These are phyloP conservation scores for Styela clava DNA, from an alignment of 23 tunicate species.

Conservation along the genomic window DNA sequence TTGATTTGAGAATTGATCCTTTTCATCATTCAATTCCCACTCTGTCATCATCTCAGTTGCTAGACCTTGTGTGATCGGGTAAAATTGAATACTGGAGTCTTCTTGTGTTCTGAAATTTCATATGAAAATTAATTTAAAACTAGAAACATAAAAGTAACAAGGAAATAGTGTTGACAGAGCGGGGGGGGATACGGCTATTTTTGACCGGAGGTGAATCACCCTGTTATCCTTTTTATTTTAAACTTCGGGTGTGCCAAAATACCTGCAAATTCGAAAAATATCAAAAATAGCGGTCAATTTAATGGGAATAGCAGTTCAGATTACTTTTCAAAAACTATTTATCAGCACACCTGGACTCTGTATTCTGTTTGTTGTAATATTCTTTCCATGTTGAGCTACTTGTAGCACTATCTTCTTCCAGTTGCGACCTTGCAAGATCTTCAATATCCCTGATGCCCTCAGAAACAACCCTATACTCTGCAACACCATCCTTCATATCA, in stretches of 20 bases:
- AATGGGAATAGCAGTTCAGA: no score
- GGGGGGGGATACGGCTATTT: not conserved
- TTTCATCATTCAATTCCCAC: not conserved
- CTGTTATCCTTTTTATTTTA: no score
- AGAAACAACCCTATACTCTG: conserved; percentile 6
- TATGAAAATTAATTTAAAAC: not conserved
- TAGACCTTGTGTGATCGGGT: conserved; percentile 4
- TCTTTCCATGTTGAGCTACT: not conserved
- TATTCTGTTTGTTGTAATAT: not conserved
- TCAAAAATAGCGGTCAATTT: no score
- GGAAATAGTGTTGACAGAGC: not conserved
- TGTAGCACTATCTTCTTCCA: not conserved
- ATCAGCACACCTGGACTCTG: no score
- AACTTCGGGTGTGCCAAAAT: no score
- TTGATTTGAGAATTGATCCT: not conserved
- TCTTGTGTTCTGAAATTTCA: not conserved
- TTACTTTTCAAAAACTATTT: no score
- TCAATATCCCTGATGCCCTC: conserved; percentile 34
- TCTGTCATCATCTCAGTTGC: conserved; percentile 1
- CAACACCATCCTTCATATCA: conserved; percentile 12
- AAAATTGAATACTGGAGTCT: not conserved
- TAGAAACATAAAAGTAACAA: no score
- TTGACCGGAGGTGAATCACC: no score
- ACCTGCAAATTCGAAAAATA: no score
- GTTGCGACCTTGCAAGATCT: not conserved